phyloP scores from a whole-genome alignment of 2,113 vertebrate species.

The Nasalis larvatus region DNA sequence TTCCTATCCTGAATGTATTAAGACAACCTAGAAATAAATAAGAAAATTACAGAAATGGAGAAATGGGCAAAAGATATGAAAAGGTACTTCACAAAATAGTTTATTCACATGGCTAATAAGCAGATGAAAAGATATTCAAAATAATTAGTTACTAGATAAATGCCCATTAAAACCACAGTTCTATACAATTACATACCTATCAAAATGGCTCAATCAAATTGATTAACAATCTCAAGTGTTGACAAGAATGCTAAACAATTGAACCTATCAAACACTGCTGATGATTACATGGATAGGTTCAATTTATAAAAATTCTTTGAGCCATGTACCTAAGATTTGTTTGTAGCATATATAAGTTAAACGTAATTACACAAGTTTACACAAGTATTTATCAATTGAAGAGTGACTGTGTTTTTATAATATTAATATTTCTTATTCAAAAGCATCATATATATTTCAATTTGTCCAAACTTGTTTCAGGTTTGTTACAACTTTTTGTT shows the following conservation, averaged over 20 bases:
- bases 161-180: background rate
- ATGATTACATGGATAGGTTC: background rate
- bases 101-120: background rate
- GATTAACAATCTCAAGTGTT: slow-evolving; percentile 4
- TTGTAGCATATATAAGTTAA: background rate
- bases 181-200: background rate
- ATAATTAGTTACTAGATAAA: slow-evolving; percentile 18
- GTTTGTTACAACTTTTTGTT: background rate
- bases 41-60: background rate
- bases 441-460: background rate
- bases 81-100: background rate
- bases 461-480: background rate
- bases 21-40: background rate
- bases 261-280: background rate
- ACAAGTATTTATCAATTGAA: background rate
- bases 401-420: background rate
- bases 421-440: slow-evolving; percentile 12
- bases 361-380: background rate
- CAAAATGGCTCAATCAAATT: slow-evolving; percentile 34
- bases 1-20: background rate
- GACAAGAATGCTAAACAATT: background rate
- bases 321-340: background rate
- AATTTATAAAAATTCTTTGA: slow-evolving; percentile 13
- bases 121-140: slow-evolving; percentile 18
- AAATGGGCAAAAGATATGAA: background rate